Base-by-base conservation (phyloP, 2,888 invertebrate species). In the Masnerella sp. region DNA sequence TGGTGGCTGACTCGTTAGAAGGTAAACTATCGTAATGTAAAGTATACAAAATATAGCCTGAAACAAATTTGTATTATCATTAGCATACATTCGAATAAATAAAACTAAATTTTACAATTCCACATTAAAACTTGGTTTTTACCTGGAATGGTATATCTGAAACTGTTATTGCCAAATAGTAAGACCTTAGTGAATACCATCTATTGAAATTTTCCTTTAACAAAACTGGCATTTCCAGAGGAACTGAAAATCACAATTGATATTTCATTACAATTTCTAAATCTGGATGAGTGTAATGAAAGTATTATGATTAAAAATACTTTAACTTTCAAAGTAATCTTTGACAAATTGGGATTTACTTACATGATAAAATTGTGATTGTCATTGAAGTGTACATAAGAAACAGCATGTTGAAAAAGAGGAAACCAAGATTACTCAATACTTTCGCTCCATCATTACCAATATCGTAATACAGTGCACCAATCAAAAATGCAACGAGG, bases 361-460 rank as follows among this genome's bases (percentile, higher is more conserved):
- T 89, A 96, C 96, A 98, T 83, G 98, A 98, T 79, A 99, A 91
- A 83, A 99, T 97, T 42, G 98, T 99, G 82, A 98, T 98, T 87
- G 98, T 99, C 94, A 99, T 96, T n/a, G 98, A 97, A 0, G 98
- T 97, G 90, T 98, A 99, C 96, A 98, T 98, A 77, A 98, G 92
- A 91, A 99, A 99, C 84, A 99, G 90, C 95, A 98, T 96, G 88
- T 97, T 97, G 91, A 99, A 98, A 91, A 99, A 98, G 18, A 98
- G 90, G 90, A 97, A 98, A 74, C 97, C 98, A 79, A 97, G 92
- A 88, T 99, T 99, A 85, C 97, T 97, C 75, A 97, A 92, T 70
- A 97, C 97, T 89, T 98, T 98, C 80, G 95, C 94, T 80, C 97
- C 98, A 88, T 98, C 97, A 85, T 98, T 95, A 72, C 98, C 98